phyloP scores from a whole-genome alignment of 2,888 invertebrate species.

The Taphrorychus bicolor region DNA sequence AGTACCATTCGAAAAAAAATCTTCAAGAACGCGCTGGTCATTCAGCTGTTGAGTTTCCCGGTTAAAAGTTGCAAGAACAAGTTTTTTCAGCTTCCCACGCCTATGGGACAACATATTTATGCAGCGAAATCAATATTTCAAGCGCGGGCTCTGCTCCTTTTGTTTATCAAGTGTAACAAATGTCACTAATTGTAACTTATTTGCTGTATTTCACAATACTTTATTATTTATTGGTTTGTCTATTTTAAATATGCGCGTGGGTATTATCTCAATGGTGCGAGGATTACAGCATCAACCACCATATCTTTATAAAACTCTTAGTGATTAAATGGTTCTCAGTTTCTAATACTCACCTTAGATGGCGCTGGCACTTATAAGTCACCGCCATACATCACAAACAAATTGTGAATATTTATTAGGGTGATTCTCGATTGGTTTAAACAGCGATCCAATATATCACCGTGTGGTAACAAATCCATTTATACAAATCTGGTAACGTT shows the following conservation, averaged over 20 bases:
- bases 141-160: slow-evolving; percentile 29
- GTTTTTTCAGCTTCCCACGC: not conserved
- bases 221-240: slow-evolving; percentile 24
- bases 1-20: not conserved
- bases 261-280: slow-evolving; percentile 9
- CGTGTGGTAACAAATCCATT: not conserved
- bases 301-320: too few relatives aligned
- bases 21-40: not conserved
- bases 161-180: slow-evolving; percentile 37
- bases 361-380: too few relatives aligned
- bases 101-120: not conserved
- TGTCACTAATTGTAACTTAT: slow-evolving; percentile 37
- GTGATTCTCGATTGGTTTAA: too few relatives aligned
- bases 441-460: not conserved
- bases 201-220: slow-evolving; percentile 31
- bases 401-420: too few relatives aligned
- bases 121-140: not conserved
- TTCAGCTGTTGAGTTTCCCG: not conserved
- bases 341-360: too few relatives aligned
- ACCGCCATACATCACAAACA: too few relatives aligned
- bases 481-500: slow-evolving; percentile 22
- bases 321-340: too few relatives aligned
- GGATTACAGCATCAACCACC: too few relatives aligned
- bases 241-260: slow-evolving; percentile 13
- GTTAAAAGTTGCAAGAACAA: not conserved